Percentiles rank a stretch among this genome's conserved stretches.
Conservation (phyloP, 2,797 vertebrate genomes). For the Squalus acanthias region DNA sequence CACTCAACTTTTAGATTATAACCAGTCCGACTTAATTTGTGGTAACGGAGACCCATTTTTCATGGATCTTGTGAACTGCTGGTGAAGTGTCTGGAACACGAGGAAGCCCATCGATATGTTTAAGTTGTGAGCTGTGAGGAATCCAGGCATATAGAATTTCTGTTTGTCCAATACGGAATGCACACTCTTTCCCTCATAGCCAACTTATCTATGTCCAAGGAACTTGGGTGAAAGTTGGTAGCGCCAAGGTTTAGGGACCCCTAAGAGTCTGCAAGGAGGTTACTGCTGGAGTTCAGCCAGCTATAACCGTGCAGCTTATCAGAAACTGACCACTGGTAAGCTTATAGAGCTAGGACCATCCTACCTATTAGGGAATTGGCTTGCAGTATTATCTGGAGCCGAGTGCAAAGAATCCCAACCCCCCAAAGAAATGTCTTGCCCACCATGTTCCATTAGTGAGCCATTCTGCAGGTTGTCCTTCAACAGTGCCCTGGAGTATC, state of each 20-base stretch:
- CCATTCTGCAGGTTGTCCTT: background rate
- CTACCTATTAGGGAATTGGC: background rate
- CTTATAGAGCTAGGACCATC: background rate
- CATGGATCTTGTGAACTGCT: background rate
- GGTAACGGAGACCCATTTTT: background rate
- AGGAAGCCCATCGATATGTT: background rate
- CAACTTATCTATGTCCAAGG: background rate
- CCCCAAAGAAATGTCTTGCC: background rate
- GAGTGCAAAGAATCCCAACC: background rate
- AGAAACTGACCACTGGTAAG: background rate
- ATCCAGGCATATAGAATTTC: background rate
- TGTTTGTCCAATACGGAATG: background rate
- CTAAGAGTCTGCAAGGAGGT: background rate
- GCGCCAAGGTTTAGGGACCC: background rate
- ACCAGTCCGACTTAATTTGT: background rate
- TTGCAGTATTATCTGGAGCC: background rate
- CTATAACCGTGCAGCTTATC: background rate
- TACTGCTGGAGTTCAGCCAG: background rate
- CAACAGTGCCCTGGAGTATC: background rate
- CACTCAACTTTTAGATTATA: background rate
- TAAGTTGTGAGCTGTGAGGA: background rate
- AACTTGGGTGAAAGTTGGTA: background rate
- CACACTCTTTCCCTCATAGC: background rate
- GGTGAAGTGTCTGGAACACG: background rate
- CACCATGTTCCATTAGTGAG: background rate